A percentile compares a stretch with the other conserved stretches of the same genome.
These are phyloP conservation scores for Drosophila rubida DNA, from an alignment of 2,888 invertebrate species.

Conservation along the genomic window DNA sequence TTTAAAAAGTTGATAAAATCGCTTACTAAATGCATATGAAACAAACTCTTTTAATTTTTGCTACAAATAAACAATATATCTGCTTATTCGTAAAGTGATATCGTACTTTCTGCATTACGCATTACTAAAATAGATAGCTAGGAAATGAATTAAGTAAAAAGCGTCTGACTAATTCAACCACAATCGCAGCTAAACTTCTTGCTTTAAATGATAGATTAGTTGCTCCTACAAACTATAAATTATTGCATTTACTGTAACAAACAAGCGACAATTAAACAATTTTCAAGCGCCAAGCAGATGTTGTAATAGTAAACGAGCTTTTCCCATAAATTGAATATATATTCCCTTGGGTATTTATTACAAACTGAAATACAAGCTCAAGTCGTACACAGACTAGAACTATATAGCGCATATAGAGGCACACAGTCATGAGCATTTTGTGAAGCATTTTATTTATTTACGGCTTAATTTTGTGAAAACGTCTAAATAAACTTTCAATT, in stretches of 20 bases:
- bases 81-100: no score
- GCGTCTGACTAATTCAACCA: background rate
- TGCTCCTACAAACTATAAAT: background rate
- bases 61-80: no score
- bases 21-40: no score
- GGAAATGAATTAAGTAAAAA: background rate
- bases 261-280: background rate
- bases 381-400: background rate
- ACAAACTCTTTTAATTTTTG: no score
- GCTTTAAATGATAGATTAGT: background rate
- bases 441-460: slow-evolving; percentile 58
- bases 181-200: background rate
- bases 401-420: background rate
- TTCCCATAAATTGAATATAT: slow-evolving; percentile 5
- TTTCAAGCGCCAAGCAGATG: slow-evolving; percentile 7
- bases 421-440: slow-evolving; percentile 38
- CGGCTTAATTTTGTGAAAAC: slow-evolving; percentile 49
- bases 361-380: background rate
- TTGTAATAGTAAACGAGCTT: slow-evolving; percentile 14
- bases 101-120: no score
- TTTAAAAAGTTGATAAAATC: no score
- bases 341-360: background rate
- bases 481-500: slow-evolving; percentile 45
- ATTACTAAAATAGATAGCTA: no score
- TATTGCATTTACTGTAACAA: background rate